phyloP scores from a whole-genome alignment of 2,113 vertebrate genomes.

The Ameiurus melas region DNA sequence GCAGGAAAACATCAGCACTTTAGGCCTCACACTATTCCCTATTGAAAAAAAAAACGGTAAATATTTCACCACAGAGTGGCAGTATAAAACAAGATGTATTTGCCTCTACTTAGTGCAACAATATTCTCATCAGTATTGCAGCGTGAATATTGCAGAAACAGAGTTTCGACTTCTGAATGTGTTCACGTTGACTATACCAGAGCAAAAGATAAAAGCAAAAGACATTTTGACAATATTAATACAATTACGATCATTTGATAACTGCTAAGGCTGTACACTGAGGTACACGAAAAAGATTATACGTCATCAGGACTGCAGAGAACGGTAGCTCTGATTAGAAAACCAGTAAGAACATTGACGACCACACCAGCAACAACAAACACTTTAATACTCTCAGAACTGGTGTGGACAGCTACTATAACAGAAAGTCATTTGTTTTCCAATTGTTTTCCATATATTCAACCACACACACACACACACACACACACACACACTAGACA shows the following conservation, averaged over 20 bases:
- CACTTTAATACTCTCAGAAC: constrained; percentile 65
- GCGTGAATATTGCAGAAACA: constrained; percentile 44
- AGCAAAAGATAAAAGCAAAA: constrained; percentile 23
- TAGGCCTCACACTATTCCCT: neutral
- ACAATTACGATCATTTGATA: constrained; percentile 21
- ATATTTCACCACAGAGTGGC: constrained; percentile 62
- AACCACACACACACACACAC: neutral
- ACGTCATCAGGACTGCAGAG: constrained; percentile 19
- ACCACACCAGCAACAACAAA: constrained; percentile 35
- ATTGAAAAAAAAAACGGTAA: neutral
- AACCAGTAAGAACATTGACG: constrained; percentile 14
- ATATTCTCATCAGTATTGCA: constrained; percentile 24
- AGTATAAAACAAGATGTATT: constrained; percentile 55
- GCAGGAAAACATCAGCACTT: neutral
- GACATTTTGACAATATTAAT: constrained; percentile 43
- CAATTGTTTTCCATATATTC: constrained; percentile 25
- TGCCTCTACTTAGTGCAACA: constrained; percentile 25
- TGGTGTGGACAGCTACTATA: constrained; percentile 50
- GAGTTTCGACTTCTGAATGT: constrained; percentile 20
- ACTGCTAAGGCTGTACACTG: constrained; percentile 31
- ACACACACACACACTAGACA: constrained; percentile 1
- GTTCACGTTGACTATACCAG: constrained; percentile 32
- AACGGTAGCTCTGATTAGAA: constrained; percentile 29
- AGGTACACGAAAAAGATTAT: constrained; percentile 16
- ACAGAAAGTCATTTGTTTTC: constrained; percentile 62